phyloP scores from a whole-genome alignment of 37 sponge, comb jelly and placozoan species.

The Haliclona indistincta region DNA sequence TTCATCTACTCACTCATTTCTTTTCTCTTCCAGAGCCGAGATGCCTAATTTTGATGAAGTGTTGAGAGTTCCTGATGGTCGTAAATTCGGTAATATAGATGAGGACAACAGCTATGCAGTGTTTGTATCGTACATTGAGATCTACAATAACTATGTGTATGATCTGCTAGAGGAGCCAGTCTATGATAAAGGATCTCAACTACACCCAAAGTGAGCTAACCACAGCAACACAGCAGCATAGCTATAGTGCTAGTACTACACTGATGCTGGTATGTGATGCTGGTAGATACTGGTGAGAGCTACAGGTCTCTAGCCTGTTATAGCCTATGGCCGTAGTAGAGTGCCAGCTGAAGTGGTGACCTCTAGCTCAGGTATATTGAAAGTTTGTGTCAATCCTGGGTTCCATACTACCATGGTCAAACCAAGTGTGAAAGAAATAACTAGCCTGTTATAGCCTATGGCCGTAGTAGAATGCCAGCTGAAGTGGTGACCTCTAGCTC shows the following conservation, averaged over 20 bases:
- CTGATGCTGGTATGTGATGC: too few species aligned
- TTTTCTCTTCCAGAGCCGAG: slow-evolving; percentile 34
- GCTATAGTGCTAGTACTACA: not conserved
- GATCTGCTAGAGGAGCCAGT: slow-evolving; percentile 92
- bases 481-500: too few species aligned
- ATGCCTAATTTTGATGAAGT: slow-evolving; percentile 69
- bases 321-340: too few species aligned
- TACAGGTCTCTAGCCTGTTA: too few species aligned
- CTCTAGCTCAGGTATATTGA: too few species aligned
- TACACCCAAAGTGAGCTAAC: slow-evolving; percentile 41
- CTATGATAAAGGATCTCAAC: not conserved
- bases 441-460: too few species aligned
- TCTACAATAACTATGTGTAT: slow-evolving; percentile 97
- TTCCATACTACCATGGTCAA: too few species aligned
- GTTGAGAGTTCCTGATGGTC: slow-evolving; percentile 50
- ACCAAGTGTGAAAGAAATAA: too few species aligned
- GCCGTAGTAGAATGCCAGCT: too few species aligned
- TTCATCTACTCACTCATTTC: not conserved
- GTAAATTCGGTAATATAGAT: slow-evolving; percentile 65
- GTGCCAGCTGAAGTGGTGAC: too few species aligned
- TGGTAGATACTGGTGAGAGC: too few species aligned
- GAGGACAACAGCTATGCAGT: slow-evolving; percentile 92
- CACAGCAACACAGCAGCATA: not conserved
- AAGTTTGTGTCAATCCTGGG: too few species aligned
- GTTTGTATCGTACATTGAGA: slow-evolving; percentile 94